Evolutionary conservation across 2,888 invertebrate genomes (phyloP).

Genomic region (Amiota minor): DNA sequence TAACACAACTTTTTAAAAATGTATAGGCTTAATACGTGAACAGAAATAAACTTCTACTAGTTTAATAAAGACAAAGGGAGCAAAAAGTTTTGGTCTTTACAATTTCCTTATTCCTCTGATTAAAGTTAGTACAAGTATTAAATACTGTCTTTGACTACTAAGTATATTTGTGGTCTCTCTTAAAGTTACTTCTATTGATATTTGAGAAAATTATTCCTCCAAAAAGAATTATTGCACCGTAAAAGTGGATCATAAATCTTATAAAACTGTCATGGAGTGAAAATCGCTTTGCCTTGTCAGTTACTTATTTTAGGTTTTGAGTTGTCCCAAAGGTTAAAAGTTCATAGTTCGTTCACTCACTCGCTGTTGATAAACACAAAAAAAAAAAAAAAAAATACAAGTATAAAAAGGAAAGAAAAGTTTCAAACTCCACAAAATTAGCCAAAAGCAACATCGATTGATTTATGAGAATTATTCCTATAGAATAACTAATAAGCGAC

Average conservation of each 20-base stretch:
- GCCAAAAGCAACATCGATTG: background rate
- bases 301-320: background rate
- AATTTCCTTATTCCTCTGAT: too few species aligned
- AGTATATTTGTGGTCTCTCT: too few species aligned
- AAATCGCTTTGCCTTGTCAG: background rate
- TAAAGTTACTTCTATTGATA: too few species aligned
- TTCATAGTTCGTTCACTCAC: slow-evolving; percentile 26
- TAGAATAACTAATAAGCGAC: slow-evolving; percentile 24
- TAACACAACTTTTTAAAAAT: too few species aligned
- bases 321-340: slow-evolving; percentile 17
- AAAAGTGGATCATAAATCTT: background rate
- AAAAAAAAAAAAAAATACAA: background rate
- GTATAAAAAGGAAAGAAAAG: background rate
- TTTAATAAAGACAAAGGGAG: too few species aligned
- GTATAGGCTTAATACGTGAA: too few species aligned
- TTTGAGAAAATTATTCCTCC: too few species aligned
- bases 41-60: too few species aligned
- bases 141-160: too few species aligned
- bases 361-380: background rate
- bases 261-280: background rate
- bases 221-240: too few species aligned
- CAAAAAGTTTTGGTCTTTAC: too few species aligned
- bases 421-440: background rate
- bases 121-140: too few species aligned
- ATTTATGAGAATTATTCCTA: slow-evolving; percentile 22